A percentile compares a stretch with the other conserved stretches of the same genome.
phyloP scores from a whole-genome alignment of 1,140 invertebrate genomes.

The Ips nitidus region DNA sequence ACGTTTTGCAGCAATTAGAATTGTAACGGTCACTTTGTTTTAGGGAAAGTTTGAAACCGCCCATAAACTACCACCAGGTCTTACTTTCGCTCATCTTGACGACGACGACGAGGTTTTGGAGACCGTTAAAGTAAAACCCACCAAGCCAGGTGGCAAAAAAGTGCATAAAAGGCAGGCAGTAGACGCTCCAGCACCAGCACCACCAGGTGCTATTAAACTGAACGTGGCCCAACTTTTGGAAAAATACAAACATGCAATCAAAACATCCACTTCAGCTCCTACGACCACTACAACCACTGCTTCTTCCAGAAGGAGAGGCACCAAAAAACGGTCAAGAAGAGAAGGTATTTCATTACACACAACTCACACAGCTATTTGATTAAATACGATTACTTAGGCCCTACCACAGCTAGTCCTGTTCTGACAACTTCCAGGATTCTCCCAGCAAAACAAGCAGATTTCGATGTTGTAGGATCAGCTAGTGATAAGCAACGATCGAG shows the following conservation, averaged over 20 bases:
- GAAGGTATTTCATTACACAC: not conserved
- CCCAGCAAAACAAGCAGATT: constrained; percentile 41
- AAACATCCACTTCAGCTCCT: constrained; percentile 41
- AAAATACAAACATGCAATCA: constrained; percentile 47
- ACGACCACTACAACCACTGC: constrained; percentile 25
- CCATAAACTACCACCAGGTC: constrained; percentile 48
- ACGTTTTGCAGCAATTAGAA: constrained; percentile 5
- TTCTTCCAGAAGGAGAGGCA: constrained; percentile 43
- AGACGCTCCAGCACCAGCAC: constrained; percentile 46
- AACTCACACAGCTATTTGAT: not conserved
- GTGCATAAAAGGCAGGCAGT: constrained; percentile 41
- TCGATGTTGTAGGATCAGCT: constrained; percentile 43
- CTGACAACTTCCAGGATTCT: constrained; percentile 45
- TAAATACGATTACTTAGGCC: not conserved
- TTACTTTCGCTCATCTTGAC: constrained; percentile 43
- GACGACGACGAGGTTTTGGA: constrained; percentile 36
- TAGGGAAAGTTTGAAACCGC: constrained; percentile 47
- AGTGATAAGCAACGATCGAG: constrained; percentile 61
- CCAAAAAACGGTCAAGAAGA: constrained; percentile 13
- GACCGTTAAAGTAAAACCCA: constrained; percentile 30
- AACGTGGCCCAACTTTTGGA: constrained; percentile 47
- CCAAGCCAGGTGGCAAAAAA: constrained; percentile 32
- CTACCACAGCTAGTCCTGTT: constrained; percentile 42
- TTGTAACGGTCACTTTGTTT: constrained; percentile 18
- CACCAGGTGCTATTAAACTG: constrained; percentile 46